phyloP scores from a whole-genome alignment of 2,797 vertebrate genomes.

The Carcharodon carcharias region DNA sequence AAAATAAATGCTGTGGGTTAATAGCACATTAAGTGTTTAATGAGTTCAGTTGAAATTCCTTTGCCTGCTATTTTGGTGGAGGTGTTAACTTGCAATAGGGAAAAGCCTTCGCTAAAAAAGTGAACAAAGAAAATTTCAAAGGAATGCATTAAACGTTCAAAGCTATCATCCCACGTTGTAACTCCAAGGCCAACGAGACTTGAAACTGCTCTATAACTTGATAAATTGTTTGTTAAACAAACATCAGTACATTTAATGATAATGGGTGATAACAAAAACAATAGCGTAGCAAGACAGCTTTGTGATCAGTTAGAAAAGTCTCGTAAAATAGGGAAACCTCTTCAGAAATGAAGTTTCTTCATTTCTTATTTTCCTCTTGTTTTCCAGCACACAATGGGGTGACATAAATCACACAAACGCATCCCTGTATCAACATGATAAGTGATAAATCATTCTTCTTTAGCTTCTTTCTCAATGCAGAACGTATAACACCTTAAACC shows the following conservation, averaged over 20 bases:
- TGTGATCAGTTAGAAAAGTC: neutral
- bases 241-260: neutral
- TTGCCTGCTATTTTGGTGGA: neutral
- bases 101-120: neutral
- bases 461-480: too few relatives aligned
- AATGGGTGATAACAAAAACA: neutral
- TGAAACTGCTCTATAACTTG: slow-evolving; percentile 19
- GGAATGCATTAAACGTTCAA: neutral
- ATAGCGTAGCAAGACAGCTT: neutral
- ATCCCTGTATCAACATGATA: neutral
- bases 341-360: neutral
- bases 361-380: neutral
- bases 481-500: too few relatives aligned
- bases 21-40: neutral
- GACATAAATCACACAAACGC: neutral
- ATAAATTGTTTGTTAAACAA: slow-evolving; percentile 19
- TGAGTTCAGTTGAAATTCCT: neutral
- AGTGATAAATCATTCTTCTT: neutral
- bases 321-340: neutral
- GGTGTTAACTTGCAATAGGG: neutral
- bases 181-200: slow-evolving; percentile 1
- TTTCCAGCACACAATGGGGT: neutral
- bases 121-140: neutral
- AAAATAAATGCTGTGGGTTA: neutral
- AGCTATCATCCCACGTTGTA: neutral